Percentiles rank a stretch among this genome's conserved stretches.
Evolutionary conservation across 2,888 invertebrate species (phyloP).

Genomic region (Gonocerus acuteangulatus): DNA sequence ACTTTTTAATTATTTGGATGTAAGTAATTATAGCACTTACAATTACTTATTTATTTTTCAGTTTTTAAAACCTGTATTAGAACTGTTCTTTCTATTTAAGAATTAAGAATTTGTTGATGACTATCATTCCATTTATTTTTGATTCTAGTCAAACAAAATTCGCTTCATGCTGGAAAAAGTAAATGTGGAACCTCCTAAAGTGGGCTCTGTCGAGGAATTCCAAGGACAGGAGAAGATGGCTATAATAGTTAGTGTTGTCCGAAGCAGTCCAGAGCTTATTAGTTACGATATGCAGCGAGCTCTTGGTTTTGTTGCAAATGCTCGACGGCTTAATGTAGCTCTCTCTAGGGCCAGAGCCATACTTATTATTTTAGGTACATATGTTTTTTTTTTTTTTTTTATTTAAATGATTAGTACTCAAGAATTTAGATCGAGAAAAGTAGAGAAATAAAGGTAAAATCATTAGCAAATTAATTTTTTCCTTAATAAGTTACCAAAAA

Average conservation of each 20-base stretch:
- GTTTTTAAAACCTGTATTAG: too few relatives aligned
- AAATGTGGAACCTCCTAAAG: constrained; percentile 51
- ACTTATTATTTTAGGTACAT: constrained; percentile 73
- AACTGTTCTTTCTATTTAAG: too few relatives aligned
- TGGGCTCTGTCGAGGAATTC: constrained; percentile 78
- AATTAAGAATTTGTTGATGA: too few relatives aligned
- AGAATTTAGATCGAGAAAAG: too few relatives aligned
- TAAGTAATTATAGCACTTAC: too few relatives aligned
- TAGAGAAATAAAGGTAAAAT: too few relatives aligned
- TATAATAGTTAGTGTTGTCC: constrained; percentile 63
- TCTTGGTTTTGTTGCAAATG: constrained; percentile 66
- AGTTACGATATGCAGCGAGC: constrained; percentile 48
- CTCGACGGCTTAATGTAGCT: constrained; percentile 80
- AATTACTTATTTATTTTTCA: too few relatives aligned
- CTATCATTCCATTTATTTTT: too few relatives aligned
- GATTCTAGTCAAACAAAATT: constrained; percentile 55
- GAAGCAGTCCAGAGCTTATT: constrained; percentile 42
- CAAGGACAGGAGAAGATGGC: constrained; percentile 72
- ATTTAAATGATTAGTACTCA: too few relatives aligned
- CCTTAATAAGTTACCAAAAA: too few relatives aligned
- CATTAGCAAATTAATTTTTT: too few relatives aligned
- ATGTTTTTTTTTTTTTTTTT: constrained; percentile 31
- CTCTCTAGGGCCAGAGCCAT: constrained; percentile 75
- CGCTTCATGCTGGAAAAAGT: constrained; percentile 50
- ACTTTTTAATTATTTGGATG: too few relatives aligned